Evolutionary conservation across 2,888 invertebrate species (phyloP).

Genomic region (Nebria salina): DNA sequence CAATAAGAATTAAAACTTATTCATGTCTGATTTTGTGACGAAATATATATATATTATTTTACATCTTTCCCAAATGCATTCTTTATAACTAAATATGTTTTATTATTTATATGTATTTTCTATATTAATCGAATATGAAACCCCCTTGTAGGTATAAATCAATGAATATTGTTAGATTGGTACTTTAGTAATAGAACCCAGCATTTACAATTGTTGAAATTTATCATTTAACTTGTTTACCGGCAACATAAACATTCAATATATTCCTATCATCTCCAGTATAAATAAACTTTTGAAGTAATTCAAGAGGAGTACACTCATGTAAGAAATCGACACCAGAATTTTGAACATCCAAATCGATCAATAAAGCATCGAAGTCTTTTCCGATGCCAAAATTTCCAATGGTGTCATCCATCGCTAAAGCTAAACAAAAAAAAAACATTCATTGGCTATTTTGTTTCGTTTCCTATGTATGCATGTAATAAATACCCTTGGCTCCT

Average conservation of each 20-base stretch:
- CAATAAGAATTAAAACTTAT: too few species aligned
- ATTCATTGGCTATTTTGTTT: background rate
- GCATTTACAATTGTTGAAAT: too few species aligned
- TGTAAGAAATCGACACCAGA: constrained; percentile 67
- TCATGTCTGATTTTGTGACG: too few species aligned
- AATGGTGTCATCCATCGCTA: constrained; percentile 75
- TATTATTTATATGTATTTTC: too few species aligned
- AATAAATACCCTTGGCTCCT: constrained; percentile 75
- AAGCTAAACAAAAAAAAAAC: constrained; percentile 66
- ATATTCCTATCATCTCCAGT: constrained; percentile 88
- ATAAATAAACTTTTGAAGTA: constrained; percentile 80
- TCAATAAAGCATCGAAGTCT: constrained; percentile 85
- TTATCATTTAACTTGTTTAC: constrained; percentile 66
- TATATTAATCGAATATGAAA: too few species aligned
- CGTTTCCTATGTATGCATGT: background rate
- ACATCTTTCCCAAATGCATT: too few species aligned
- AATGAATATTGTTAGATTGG: too few species aligned
- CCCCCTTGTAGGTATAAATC: too few species aligned
- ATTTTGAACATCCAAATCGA: constrained; percentile 70
- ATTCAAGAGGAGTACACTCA: constrained; percentile 66
- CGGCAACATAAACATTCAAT: constrained; percentile 77
- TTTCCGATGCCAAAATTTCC: constrained; percentile 86
- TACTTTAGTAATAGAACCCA: too few species aligned
- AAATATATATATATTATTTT: too few species aligned
- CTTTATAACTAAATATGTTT: too few species aligned